Base-by-base conservation (phyloP, 35 echinoderm and acorn worm species). In the Nesometra sesokonis region DNA sequence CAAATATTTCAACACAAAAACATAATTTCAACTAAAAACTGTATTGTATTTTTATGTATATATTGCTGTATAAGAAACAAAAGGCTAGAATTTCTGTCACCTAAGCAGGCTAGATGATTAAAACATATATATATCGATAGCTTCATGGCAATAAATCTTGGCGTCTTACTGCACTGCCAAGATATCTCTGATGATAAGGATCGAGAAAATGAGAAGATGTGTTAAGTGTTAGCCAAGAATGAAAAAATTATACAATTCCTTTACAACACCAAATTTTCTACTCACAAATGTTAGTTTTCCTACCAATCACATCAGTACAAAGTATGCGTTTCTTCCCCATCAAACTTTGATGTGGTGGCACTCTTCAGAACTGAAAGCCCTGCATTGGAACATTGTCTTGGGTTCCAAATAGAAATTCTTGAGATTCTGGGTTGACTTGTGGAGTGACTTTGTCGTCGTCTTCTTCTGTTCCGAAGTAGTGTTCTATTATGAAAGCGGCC, bases 401-500 rank as follows among this genome's bases (percentile, higher is more conserved):
- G 9, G 85, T 78, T 32, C 89, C 92, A 76, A 99, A 99, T 36
- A 93, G 90, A 81, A 77, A 99, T 87, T 94, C 89, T 57, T 99
- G 92, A 31, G 90, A 93, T 31, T 92, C 87, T 34, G 83, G 86
- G 78, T 90, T 83, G 17, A 99, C 90, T 35, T 90, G 78, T 1
- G 96, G 96, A 19, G 88, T 93, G 31, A 99, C 77, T 77, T 99
- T 94, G 35, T 47, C 90, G 31, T 94, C 89, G 46, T 99, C 96
- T 19, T 99, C 96, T 13, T 92, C 96, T 2, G 84, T 39, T 81
- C 92, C 91, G 92, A 99, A 99, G 93, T 90, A 94, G 43, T 93
- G 86, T 36, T 99, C 96, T 31, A 99, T 99, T 85, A 99, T 99
- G 47, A 94, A 90, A 81, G 90, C 94, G 46, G 93, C 90, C 77